Evolutionary conservation across 2,113 vertebrate genomes (phyloP).

Genomic region (rat (Rattus norvegicus)): DNA sequence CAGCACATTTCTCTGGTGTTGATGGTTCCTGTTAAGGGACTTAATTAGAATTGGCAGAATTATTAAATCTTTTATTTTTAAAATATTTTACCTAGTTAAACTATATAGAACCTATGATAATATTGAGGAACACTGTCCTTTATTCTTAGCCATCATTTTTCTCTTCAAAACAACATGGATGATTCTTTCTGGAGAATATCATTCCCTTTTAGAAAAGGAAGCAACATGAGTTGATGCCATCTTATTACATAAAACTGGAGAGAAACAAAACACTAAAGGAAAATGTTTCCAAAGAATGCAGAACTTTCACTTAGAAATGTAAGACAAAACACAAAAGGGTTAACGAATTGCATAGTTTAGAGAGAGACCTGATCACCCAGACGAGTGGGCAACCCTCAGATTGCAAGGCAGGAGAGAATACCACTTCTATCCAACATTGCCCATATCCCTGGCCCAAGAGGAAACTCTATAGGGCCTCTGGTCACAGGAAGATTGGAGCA

Average conservation of each 20-base stretch:
- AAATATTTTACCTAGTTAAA: constrained; percentile 1
- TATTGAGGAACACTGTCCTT: background rate
- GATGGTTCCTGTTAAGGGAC: background rate
- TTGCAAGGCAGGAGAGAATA: too few relatives aligned
- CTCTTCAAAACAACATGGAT: background rate
- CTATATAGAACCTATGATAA: background rate
- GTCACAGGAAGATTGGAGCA: too few relatives aligned
- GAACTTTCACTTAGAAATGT: background rate
- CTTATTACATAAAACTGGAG: background rate
- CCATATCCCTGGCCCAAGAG: too few relatives aligned
- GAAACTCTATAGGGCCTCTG: too few relatives aligned
- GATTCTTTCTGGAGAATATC: background rate
- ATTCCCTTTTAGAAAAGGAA: background rate
- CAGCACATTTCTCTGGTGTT: background rate
- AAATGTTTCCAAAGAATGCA: background rate
- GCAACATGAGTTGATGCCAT: background rate
- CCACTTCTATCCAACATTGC: too few relatives aligned
- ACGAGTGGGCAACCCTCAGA: too few relatives aligned
- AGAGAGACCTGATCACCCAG: too few relatives aligned
- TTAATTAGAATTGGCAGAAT: background rate
- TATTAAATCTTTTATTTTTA: background rate
- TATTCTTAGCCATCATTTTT: background rate
- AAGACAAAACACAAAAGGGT: background rate
- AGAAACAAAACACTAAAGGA: background rate
- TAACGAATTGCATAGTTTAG: background rate